Evolutionary conservation across 2,113 vertebrate species (phyloP).

Genomic region (Sylvietta virens): DNA sequence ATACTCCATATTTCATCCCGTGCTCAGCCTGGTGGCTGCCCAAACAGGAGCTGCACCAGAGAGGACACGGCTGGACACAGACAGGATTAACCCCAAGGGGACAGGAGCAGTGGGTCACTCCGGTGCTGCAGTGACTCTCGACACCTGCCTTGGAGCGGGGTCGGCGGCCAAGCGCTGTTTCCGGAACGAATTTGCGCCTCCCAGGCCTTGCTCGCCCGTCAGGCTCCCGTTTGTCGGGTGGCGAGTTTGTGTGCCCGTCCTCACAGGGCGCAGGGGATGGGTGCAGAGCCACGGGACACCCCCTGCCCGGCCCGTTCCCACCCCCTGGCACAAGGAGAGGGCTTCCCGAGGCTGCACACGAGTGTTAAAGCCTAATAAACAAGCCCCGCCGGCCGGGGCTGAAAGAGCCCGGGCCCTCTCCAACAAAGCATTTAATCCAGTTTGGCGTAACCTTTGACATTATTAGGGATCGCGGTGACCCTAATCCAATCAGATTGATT

Average conservation of each 20-base stretch:
- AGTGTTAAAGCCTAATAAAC: constrained; percentile 70
- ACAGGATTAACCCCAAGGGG: neutral
- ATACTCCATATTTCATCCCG: rapidly evolving
- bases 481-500: constrained; percentile 99
- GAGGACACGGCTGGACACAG: neutral
- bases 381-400: constrained; percentile 35
- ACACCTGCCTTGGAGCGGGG: neutral
- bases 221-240: neutral
- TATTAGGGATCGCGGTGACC: constrained; percentile 90
- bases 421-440: constrained; percentile 89
- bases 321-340: neutral
- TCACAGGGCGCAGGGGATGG: neutral
- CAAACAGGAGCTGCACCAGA: neutral
- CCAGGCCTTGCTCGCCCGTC: neutral
- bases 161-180: neutral
- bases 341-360: constrained; percentile 31
- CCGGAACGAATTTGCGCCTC: neutral
- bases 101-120: neutral
- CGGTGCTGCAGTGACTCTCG: too few relatives aligned
- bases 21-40: neutral
- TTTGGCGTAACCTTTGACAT: constrained; percentile 89
- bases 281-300: neutral
- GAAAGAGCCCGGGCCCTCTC: constrained; percentile 59
- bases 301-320: neutral
- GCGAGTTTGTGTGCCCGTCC: neutral